Percentiles rank a stretch among this genome's conserved stretches.
Conservation (phyloP, 2,113 vertebrate genomes). For the Gymnarchus niloticus region DNA sequence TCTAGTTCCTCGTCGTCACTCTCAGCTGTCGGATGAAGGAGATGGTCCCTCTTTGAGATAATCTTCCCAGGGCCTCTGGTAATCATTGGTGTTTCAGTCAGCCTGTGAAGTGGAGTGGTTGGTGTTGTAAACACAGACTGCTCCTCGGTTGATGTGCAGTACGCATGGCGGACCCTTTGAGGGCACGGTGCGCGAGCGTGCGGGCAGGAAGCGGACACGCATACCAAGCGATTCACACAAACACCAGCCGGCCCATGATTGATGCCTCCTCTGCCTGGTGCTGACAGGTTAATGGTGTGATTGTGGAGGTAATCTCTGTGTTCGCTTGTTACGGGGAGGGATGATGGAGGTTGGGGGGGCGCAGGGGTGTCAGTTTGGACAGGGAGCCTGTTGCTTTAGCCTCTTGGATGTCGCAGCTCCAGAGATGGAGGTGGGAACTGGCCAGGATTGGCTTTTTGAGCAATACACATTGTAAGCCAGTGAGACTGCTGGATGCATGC, state of each 20-base stretch:
- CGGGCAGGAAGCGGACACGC: conserved; percentile 20
- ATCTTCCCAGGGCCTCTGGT: conserved; percentile 21
- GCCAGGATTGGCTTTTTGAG: too few species aligned
- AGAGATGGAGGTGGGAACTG: too few species aligned
- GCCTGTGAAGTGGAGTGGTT: not conserved
- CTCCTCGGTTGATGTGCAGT: conserved; percentile 44
- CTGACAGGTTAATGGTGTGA: conserved; percentile 65
- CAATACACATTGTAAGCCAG: too few species aligned
- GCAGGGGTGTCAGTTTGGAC: conserved; percentile 29
- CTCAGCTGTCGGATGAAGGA: not conserved
- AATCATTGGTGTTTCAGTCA: conserved; percentile 27
- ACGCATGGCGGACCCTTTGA: conserved; percentile 44
- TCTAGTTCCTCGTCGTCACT: not conserved
- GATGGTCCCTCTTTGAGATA: conserved; percentile 5
- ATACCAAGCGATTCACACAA: conserved; percentile 36
- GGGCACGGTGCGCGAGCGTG: conserved; percentile 26
- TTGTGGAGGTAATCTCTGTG: conserved; percentile 62
- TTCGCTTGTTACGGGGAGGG: conserved; percentile 56
- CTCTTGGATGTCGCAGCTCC: too few species aligned
- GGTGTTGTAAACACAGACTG: conserved; percentile 26
- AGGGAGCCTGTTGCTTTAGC: conserved; percentile 42
- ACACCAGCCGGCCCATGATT: conserved; percentile 52
- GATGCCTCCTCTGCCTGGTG: conserved; percentile 52
- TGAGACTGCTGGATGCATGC: too few species aligned
- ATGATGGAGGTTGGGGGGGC: conserved; percentile 55